Conservation (phyloP, 2,797 vertebrate species). For the Borostomias antarcticus region DNA sequence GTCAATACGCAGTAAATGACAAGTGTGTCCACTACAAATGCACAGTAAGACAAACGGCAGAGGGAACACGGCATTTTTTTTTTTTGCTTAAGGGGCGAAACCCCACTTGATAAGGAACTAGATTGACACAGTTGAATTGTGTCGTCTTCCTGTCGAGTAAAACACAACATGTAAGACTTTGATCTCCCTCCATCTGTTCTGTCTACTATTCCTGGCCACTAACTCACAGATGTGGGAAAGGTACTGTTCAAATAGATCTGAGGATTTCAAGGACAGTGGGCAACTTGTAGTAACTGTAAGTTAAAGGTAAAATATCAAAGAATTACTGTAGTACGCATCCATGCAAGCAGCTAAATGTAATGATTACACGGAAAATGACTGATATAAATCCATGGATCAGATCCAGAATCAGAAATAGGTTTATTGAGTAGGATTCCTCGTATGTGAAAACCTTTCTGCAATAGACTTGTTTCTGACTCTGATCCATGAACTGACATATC, state of each 20-base stretch:
- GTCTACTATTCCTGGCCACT: slow-evolving; percentile 24
- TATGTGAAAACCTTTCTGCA: too few species aligned
- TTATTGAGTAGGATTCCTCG: too few species aligned
- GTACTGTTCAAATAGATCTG: slow-evolving; percentile 5
- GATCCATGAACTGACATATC: too few species aligned
- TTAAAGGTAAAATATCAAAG: slow-evolving; percentile 12
- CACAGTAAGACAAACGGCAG: slow-evolving; percentile 8
- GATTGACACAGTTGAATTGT: slow-evolving; percentile 15
- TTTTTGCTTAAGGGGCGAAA: slow-evolving; percentile 8
- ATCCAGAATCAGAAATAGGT: too few species aligned
- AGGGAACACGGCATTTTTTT: neutral
- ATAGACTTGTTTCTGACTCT: too few species aligned
- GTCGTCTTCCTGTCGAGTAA: slow-evolving; percentile 14
- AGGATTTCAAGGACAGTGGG: slow-evolving; percentile 5
- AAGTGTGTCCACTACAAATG: slow-evolving; percentile 18
- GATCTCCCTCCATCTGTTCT: slow-evolving; percentile 24
- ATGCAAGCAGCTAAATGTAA: slow-evolving; percentile 33
- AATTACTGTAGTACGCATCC: slow-evolving; percentile 9
- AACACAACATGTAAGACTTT: slow-evolving; percentile 18
- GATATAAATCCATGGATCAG: too few species aligned
- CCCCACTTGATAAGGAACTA: slow-evolving; percentile 14
- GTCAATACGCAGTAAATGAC: slow-evolving; percentile 21
- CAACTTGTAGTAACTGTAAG: neutral
- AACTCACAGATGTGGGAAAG: neutral
- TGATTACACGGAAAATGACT: slow-evolving; percentile 2